A percentile compares a stretch with the other conserved stretches of the same genome.
phyloP scores from a whole-genome alignment of 37 sponge, comb jelly and placozoan species.

The Chondrosia reniformis region DNA sequence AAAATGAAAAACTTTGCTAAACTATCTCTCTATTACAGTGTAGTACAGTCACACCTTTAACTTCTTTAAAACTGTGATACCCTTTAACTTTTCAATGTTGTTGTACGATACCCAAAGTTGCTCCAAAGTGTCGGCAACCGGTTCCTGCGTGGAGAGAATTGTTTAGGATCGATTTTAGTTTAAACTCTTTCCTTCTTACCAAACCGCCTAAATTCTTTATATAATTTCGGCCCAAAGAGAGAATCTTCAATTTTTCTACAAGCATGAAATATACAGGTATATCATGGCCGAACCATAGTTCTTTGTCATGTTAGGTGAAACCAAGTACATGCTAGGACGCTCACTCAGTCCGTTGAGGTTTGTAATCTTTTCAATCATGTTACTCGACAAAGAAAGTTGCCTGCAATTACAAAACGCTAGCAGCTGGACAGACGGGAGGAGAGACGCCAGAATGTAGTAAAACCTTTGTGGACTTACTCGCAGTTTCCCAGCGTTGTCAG shows the following conservation, averaged over 20 bases:
- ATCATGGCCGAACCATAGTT: background rate
- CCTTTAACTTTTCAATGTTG: slow-evolving; percentile 92
- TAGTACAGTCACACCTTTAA: slow-evolving; percentile 59
- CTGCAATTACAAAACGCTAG: slow-evolving; percentile 10
- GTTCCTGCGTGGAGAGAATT: slow-evolving; percentile 48
- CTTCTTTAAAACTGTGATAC: slow-evolving; percentile 86
- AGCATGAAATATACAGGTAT: background rate
- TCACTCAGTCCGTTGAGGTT: slow-evolving; percentile 96
- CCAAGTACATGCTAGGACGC: background rate
- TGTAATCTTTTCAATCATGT: slow-evolving; percentile 93
- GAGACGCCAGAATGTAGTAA: background rate
- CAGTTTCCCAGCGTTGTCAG: slow-evolving; percentile 79
- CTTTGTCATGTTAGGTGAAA: too few relatives aligned
- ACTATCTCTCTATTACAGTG: background rate
- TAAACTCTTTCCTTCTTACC: slow-evolving; percentile 44
- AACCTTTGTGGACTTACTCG: slow-evolving; percentile 83
- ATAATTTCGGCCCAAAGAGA: slow-evolving; percentile 90
- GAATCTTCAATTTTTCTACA: slow-evolving; percentile 75
- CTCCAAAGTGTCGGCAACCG: slow-evolving; percentile 91
- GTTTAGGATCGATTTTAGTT: too few relatives aligned
- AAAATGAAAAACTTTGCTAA: background rate
- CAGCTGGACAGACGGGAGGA: background rate
- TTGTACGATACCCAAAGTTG: slow-evolving; percentile 98
- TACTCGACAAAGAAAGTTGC: slow-evolving; percentile 82
- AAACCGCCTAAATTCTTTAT: slow-evolving; percentile 93